Conservation (phyloP, 2,113 vertebrate species). For the Psammodynastes pulverulentus region DNA sequence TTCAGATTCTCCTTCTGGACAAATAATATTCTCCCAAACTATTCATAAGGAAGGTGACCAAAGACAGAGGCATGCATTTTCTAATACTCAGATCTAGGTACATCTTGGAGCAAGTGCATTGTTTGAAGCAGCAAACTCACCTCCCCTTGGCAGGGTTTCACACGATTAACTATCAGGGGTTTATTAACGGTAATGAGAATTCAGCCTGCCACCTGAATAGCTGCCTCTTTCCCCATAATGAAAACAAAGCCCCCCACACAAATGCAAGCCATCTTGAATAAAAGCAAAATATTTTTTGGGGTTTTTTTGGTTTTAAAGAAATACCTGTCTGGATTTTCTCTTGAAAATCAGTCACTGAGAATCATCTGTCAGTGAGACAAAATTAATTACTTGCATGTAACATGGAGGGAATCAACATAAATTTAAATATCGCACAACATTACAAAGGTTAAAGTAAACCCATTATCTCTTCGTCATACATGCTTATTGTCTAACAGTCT, state of each 20-base stretch:
- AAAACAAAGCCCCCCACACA: constrained; percentile 14
- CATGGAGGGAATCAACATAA: constrained; percentile 51
- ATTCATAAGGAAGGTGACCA: neutral
- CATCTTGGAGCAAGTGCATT: neutral
- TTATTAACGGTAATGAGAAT: neutral
- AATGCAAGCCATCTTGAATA: constrained; percentile 41
- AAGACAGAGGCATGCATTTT: neutral
- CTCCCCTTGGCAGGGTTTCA: neutral
- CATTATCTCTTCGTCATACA: constrained; percentile 43
- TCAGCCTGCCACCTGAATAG: neutral
- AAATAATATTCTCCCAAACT: neutral
- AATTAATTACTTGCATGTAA: constrained; percentile 70
- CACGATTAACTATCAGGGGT: neutral
- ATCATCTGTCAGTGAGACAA: constrained; percentile 75
- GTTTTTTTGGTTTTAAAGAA: constrained; percentile 17
- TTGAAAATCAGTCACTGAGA: constrained; percentile 70
- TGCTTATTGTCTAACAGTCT: constrained; percentile 40
- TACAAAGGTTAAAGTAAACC: constrained; percentile 54
- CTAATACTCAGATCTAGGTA: neutral
- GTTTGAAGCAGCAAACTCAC: neutral
- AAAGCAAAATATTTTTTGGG: constrained; percentile 62
- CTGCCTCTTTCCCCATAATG: neutral
- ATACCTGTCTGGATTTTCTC: constrained; percentile 69
- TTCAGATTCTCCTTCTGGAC: neutral
- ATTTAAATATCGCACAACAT: constrained; percentile 61